phyloP scores from a whole-genome alignment of 1,140 invertebrate genomes.

The Drosophila repletoides region DNA sequence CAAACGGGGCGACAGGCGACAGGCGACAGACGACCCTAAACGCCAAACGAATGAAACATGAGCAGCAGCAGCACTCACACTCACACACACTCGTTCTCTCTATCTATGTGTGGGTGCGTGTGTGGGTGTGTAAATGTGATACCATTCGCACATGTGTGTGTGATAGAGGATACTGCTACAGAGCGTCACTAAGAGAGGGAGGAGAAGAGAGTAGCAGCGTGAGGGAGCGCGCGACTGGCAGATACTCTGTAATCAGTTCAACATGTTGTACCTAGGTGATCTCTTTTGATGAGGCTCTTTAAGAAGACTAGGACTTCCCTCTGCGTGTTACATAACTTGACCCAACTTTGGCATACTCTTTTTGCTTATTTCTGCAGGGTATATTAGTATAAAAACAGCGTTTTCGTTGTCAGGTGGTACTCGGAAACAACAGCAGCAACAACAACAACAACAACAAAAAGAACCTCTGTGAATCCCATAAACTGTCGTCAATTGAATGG shows the following conservation, averaged over 20 bases:
- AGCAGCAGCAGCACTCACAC: no score
- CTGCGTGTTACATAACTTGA: no score
- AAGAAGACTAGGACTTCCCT: no score
- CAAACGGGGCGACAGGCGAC: slow-evolving; percentile 5
- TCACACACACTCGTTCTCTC: not conserved
- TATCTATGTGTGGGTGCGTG: slow-evolving; percentile 8
- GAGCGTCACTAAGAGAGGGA: not conserved
- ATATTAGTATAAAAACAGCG: no score
- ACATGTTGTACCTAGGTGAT: no score
- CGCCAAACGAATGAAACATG: slow-evolving; percentile 28
- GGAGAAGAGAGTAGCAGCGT: not conserved
- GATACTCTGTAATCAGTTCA: no score
- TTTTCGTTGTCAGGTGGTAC: slow-evolving; percentile 50
- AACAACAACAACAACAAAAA: slow-evolving; percentile 3
- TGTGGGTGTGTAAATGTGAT: slow-evolving; percentile 12
- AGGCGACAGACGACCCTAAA: slow-evolving; percentile 22
- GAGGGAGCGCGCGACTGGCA: not conserved
- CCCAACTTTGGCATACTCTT: no score
- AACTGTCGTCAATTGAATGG: slow-evolving; percentile 49
- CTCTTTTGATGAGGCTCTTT: no score
- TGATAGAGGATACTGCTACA: slow-evolving; percentile 11
- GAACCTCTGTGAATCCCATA: slow-evolving; percentile 24
- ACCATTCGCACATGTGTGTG: slow-evolving; percentile 15
- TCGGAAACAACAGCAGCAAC: not conserved
- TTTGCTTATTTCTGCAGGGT: no score